Percentiles rank a stretch among this genome's conserved stretches.
Evolutionary conservation across 2,113 vertebrate species (phyloP).

Genomic region (Gallinago media): DNA sequence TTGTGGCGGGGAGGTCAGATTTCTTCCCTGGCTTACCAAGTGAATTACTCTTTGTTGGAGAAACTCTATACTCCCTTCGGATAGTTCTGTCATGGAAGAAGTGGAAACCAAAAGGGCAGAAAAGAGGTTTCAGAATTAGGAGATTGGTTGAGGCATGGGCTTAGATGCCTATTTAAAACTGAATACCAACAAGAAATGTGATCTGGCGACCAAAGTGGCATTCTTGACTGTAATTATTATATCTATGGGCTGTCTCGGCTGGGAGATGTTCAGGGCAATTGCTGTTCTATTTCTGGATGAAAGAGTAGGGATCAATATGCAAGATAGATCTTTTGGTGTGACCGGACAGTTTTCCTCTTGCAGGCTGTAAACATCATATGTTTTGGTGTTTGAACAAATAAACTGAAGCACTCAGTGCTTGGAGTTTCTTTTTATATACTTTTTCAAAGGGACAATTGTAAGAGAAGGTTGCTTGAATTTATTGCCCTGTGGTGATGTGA

Average conservation of each 20-base stretch:
- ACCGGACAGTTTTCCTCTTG: neutral
- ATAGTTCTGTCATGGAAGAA: constrained; percentile 68
- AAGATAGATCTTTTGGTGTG: neutral
- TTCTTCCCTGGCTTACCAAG: constrained; percentile 85
- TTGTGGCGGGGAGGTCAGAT: constrained; percentile 88
- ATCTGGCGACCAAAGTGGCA: constrained; percentile 61
- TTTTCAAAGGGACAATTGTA: neutral
- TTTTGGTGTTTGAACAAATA: neutral
- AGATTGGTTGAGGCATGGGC: constrained; percentile 58
- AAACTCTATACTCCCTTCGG: constrained; percentile 90
- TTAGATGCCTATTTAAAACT: constrained; percentile 70
- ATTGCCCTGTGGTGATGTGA: neutral
- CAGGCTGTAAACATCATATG: neutral
- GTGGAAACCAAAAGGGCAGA: constrained; percentile 82
- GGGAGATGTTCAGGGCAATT: constrained; percentile 54
- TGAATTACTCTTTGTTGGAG: constrained; percentile 93
- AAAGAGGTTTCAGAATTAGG: constrained; percentile 80
- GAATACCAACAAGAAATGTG: constrained; percentile 67
- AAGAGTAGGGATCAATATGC: neutral
- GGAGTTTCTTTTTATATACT: neutral
- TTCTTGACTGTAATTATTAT: constrained; percentile 60
- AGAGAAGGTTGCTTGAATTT: neutral
- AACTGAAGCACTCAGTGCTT: neutral
- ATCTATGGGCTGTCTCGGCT: constrained; percentile 25
- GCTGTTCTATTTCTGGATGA: constrained; percentile 38